A percentile compares a stretch with the other conserved stretches of the same genome.
phyloP scores from a whole-genome alignment of 2,888 invertebrate species.

The Melangyna quadrimaculata region DNA sequence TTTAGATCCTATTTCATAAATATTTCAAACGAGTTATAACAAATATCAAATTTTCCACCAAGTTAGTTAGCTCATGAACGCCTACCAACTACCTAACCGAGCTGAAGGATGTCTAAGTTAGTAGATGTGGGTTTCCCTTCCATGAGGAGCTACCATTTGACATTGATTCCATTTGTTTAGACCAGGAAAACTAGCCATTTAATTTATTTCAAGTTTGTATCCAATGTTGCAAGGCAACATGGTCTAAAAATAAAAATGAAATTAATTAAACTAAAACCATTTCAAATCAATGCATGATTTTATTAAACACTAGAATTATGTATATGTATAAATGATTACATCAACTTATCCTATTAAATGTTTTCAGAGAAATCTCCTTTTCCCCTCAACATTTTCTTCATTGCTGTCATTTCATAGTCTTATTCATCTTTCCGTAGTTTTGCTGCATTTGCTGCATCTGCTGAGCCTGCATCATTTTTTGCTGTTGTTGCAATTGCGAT shows the following conservation, averaged over 20 bases:
- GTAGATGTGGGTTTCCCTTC: too few relatives aligned
- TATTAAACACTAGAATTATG: not conserved
- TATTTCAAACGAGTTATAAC: too few relatives aligned
- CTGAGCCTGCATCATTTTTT: slow-evolving; percentile 80
- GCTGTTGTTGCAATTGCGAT: slow-evolving; percentile 77
- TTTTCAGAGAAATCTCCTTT: not conserved
- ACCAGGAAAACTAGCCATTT: too few relatives aligned
- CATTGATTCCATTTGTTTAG: not conserved
- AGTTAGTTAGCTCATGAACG: too few relatives aligned
- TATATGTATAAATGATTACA: too few relatives aligned
- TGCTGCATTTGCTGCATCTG: slow-evolving; percentile 84
- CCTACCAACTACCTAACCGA: too few relatives aligned
- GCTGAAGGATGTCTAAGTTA: too few relatives aligned
- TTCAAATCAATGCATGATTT: not conserved
- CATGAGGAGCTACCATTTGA: too few relatives aligned
- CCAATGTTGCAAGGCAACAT: not conserved
- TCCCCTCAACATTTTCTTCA: not conserved
- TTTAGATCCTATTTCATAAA: too few relatives aligned
- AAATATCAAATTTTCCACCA: too few relatives aligned
- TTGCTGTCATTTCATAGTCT: slow-evolving; percentile 78
- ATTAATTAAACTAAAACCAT: not conserved
- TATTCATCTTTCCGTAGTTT: slow-evolving; percentile 65
- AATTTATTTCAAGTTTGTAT: not conserved
- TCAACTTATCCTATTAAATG: slow-evolving; percentile 33
- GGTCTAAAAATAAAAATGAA: not conserved